Base-by-base conservation (phyloP, 2,797 vertebrate genomes). In the Typhlichthys subterraneus region DNA sequence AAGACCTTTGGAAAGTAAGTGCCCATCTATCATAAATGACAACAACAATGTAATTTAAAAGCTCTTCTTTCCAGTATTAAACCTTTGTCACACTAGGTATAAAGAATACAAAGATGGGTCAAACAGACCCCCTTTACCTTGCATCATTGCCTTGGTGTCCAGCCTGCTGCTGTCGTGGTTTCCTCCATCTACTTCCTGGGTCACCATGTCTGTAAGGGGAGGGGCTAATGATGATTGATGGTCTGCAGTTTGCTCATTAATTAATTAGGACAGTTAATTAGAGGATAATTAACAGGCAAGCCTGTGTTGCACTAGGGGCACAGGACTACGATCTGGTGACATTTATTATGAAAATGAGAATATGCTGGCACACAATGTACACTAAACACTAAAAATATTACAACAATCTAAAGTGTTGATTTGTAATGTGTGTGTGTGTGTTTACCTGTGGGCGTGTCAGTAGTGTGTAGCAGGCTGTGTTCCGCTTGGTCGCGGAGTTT, bases 401-500 rank as follows among this genome's bases (percentile, higher is more conserved):
- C n/a, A 60, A 54, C n/a, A 54, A 50, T 23, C 38, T 66, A 72
- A 12, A 10, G 12, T 49, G 56, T 42, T 9, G 10, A 0, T 12
- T 56, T 13, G 60, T 48, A 10, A 10, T 53, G 47, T 38, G 12
- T 53, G 48, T 59, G 62, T 64, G 68, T 23, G 13, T 15, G 14
- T 50, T 68, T 79, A 89, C 85, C 87, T 76, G 86, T 80, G 82
- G 87, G 87, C 57, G 81, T 78, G 73, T 67, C 85, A 57, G 79
- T 73, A 19, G 93, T 92, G 90, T 96, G 95, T 80, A 96, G 93
- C 64, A 98, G 93, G 2, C 93, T 94, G 84, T 97, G 96, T 63
- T 99, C 96, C 51, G 95, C 95, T 91, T 98, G 96, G 73, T 97
- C 96, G 56, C 97, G 88, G 42, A 95, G 94, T 82, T 97, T 97